Evolutionary conservation across 2,888 invertebrate genomes (phyloP).

Genomic region (Drosophila putrida): DNA sequence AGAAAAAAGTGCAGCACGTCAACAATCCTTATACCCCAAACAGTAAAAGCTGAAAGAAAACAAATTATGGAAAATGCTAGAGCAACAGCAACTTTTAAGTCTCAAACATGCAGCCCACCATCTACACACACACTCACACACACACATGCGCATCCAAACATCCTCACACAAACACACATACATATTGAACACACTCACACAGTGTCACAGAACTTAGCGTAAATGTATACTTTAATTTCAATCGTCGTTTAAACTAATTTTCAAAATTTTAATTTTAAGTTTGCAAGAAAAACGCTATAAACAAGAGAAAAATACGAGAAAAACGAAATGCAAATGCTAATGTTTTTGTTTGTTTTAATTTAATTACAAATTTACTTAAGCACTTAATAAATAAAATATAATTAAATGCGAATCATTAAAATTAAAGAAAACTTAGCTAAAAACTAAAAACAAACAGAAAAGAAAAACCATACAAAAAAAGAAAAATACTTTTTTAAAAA

Average conservation of each 20-base stretch:
- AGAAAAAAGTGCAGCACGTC: slow-evolving; percentile 34
- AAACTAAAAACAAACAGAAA: slow-evolving; percentile 28
- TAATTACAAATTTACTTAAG: slow-evolving; percentile 63
- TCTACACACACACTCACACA: slow-evolving; percentile 26
- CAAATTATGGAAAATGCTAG: slow-evolving; percentile 7
- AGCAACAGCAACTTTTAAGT: slow-evolving; percentile 48
- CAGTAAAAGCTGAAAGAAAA: neutral
- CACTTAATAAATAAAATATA: slow-evolving; percentile 46
- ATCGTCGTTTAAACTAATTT: slow-evolving; percentile 63
- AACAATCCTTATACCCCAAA: neutral
- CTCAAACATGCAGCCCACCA: slow-evolving; percentile 53
- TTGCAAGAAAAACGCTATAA: slow-evolving; percentile 43
- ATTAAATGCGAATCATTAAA: slow-evolving; percentile 47
- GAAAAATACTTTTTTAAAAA: slow-evolving; percentile 62
- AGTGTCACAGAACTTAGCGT: slow-evolving; percentile 62
- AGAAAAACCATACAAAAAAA: slow-evolving; percentile 41
- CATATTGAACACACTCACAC: slow-evolving; percentile 29
- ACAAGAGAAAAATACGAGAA: slow-evolving; percentile 41
- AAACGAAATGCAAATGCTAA: slow-evolving; percentile 49
- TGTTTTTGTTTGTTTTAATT: slow-evolving; percentile 62
- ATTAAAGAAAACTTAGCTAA: slow-evolving; percentile 63
- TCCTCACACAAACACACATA: slow-evolving; percentile 15
- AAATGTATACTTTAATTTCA: slow-evolving; percentile 66
- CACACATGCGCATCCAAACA: slow-evolving; percentile 6
- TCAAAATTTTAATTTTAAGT: slow-evolving; percentile 70